Base-by-base conservation (phyloP, 2,888 invertebrate genomes). In the Zele albiditarsus region DNA sequence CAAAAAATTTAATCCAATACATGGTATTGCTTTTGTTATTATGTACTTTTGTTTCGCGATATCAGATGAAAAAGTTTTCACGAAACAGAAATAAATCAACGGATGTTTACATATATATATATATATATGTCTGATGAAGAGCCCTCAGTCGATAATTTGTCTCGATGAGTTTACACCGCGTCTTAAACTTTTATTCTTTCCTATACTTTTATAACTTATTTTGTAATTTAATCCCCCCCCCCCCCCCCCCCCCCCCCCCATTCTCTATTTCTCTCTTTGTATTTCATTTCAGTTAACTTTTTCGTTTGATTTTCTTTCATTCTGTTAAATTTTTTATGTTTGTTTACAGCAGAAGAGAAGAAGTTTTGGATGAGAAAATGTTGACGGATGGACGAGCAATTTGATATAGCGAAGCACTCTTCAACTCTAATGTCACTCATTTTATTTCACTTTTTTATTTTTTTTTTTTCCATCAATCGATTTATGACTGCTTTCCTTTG, bases 151-250 rank as follows among this genome's bases (percentile, higher is more conserved):
- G 73, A 79, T 76, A 77, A 78, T 78, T 77, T 71, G 65, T 75
- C 70, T 53, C 75, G 72, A 77, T 75, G 72, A 75, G 74, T 78
- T 79, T 77, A 77, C 63, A 68, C 28, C 46, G 27, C 28, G 20
- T 16, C 28, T 62, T 31, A 14, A 12, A 71, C 27, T 33, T 31
- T 12, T 57, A 28, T 68, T 20, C 23, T 46, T n/a, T n/a, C 8
- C n/a, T 27, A 46, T 42, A 33, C 16, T 42, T 70, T 60, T 10
- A 3, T 60, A 60, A 31, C n/a, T 46, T 73, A 60, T 68, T 25
- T 10, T 12, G 25, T 25, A 27, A 16, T 42, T 60, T 27, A 42
- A 20, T 57, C 10, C 58, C 33, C 60, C 10, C n/a, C n/a, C n/a
- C n/a, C n/a, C n/a, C n/a, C n/a, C n/a, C n/a, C n/a, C n/a, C n/a